Evolutionary conservation across 1,140 invertebrate genomes (phyloP).

Genomic region (Drosophila albomicans): DNA sequence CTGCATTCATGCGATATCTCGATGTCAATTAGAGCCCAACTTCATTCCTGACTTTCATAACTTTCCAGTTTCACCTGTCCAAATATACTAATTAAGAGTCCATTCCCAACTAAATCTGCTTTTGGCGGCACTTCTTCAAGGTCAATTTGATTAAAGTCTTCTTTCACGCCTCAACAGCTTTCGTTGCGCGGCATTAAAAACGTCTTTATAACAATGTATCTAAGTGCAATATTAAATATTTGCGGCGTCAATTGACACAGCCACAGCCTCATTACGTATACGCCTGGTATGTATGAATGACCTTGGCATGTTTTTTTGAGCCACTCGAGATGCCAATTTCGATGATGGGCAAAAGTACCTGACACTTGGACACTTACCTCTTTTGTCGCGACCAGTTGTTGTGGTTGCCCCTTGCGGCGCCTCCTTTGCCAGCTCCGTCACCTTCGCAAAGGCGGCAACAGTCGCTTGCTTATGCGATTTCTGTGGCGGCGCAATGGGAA

Average conservation of each 20-base stretch:
- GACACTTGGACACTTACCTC: slow-evolving; percentile 69
- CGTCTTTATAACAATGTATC: slow-evolving; percentile 19
- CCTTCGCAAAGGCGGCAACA: neutral
- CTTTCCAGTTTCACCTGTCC: slow-evolving; percentile 4
- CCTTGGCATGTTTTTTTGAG: slow-evolving; percentile 63
- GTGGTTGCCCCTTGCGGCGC: neutral
- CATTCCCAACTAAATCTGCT: neutral
- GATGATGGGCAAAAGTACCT: slow-evolving; percentile 20
- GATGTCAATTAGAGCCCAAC: neutral
- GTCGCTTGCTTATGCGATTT: neutral
- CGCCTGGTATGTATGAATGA: slow-evolving; percentile 24
- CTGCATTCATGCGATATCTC: neutral
- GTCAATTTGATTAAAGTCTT: slow-evolving; percentile 29
- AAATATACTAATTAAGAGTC: neutral
- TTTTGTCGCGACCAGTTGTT: slow-evolving; percentile 59
- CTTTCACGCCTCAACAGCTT: slow-evolving; percentile 33
- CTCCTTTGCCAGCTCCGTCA: neutral
- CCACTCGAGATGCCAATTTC: slow-evolving; percentile 39
- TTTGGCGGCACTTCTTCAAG: slow-evolving; percentile 9
- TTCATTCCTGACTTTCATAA: neutral
- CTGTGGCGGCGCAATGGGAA: slow-evolving; percentile 30
- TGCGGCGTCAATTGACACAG: slow-evolving; percentile 59
- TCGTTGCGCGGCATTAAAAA: slow-evolving; percentile 5
- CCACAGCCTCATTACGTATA: slow-evolving; percentile 43
- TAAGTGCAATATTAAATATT: slow-evolving; percentile 76